A percentile compares a stretch with the other conserved stretches of the same genome.
Evolutionary conservation across 2,797 vertebrate genomes (phyloP).

Genomic region (Danio jaintianensis): DNA sequence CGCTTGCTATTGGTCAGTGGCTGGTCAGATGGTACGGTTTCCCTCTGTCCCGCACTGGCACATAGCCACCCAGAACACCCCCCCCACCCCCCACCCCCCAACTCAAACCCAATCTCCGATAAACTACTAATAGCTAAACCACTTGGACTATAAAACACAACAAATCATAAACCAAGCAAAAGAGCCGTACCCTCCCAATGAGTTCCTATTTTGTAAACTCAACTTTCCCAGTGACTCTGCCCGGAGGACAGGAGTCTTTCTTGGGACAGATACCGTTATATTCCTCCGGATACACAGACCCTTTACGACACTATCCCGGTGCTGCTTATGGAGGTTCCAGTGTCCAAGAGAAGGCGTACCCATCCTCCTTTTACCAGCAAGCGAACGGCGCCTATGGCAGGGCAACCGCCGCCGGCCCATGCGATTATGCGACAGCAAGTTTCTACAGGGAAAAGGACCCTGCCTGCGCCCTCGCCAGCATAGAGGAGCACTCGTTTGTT

Average conservation of each 20-base stretch:
- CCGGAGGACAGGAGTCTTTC: constrained; percentile 94
- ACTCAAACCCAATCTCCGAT: constrained; percentile 97
- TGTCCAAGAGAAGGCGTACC: constrained; percentile 86
- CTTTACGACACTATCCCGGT: constrained; percentile 90
- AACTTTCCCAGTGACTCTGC: constrained; percentile 96
- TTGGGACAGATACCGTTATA: constrained; percentile 97
- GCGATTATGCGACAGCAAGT: constrained; percentile 87
- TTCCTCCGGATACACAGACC: constrained; percentile 94
- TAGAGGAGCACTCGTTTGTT: constrained; percentile 86
- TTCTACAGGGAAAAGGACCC: constrained; percentile 94
- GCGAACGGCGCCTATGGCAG: constrained; percentile 86
- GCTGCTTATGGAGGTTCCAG: constrained; percentile 83
- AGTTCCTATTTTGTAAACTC: constrained; percentile 99
- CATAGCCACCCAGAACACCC: constrained; percentile 86
- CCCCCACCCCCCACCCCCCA: constrained; percentile 89
- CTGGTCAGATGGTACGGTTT: constrained; percentile 96
- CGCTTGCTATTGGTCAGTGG: constrained; percentile 91
- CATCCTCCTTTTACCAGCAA: constrained; percentile 90
- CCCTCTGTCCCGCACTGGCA: constrained; percentile 94
- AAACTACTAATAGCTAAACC: constrained; percentile 97
- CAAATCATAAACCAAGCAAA: constrained; percentile 97
- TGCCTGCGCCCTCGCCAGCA: constrained; percentile 76
- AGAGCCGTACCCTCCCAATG: constrained; percentile 91
- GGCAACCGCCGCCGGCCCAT: constrained; percentile 77
- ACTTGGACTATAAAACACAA: constrained; percentile 99